Percentiles rank a stretch among this genome's conserved stretches.
Evolutionary conservation across 2,888 invertebrate species (phyloP).

Genomic region (Anoplius nigerrimus): DNA sequence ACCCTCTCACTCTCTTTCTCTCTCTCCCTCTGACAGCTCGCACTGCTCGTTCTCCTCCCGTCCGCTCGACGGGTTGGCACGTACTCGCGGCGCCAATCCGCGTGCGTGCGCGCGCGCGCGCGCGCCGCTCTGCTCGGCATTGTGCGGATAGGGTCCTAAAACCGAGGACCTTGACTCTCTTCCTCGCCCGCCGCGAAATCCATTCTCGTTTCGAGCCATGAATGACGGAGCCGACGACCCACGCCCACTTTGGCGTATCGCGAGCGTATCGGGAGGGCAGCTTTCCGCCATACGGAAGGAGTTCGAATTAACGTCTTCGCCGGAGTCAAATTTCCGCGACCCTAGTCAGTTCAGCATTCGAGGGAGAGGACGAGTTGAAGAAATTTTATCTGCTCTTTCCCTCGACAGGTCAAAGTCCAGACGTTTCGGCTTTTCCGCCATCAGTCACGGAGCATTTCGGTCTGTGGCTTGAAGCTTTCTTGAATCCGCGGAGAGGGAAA

Average conservation of each 20-base stretch:
- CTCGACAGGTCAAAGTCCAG: too few species aligned
- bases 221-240: slow-evolving; percentile 40
- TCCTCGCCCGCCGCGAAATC: slow-evolving; percentile 41
- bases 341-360: too few species aligned
- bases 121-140: slow-evolving; percentile 16
- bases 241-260: slow-evolving; percentile 8
- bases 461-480: neutral
- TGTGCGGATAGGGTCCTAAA: slow-evolving; percentile 30
- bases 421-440: too few species aligned
- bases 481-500: slow-evolving; percentile 11
- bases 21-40: slow-evolving; percentile 7
- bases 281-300: too few species aligned
- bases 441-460: neutral
- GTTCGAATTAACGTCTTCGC: too few species aligned
- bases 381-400: too few species aligned
- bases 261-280: neutral
- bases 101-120: slow-evolving; percentile 14
- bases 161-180: slow-evolving; percentile 52
- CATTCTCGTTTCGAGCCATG: slow-evolving; percentile 55
- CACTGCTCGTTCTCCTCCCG: slow-evolving; percentile 10
- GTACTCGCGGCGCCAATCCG: slow-evolving; percentile 24
- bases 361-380: too few species aligned
- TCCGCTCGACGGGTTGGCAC: slow-evolving; percentile 22
- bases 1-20: slow-evolving; percentile 23
- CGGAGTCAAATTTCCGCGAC: too few species aligned